Percentiles rank a stretch among this genome's conserved stretches.
phyloP scores from a whole-genome alignment of 2,113 vertebrate species.

The Meles meles region DNA sequence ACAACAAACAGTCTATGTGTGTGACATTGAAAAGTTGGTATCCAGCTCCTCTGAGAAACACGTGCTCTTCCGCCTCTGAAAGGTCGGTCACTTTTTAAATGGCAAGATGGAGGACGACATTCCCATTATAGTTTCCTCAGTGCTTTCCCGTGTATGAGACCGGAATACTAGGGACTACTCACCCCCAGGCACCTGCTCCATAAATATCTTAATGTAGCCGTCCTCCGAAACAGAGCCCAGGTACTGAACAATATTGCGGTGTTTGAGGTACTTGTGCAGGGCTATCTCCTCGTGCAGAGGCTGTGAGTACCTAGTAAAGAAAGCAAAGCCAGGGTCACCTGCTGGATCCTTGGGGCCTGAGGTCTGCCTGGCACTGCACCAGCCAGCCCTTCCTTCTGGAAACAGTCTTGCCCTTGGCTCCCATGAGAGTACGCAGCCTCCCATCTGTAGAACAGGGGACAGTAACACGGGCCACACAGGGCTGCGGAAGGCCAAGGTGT shows the following conservation, averaged over 20 bases:
- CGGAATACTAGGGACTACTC: slow-evolving; percentile 54
- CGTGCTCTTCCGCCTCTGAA: background rate
- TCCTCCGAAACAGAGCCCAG: slow-evolving; percentile 86
- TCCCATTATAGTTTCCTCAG: background rate
- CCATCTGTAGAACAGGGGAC: background rate
- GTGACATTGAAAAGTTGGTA: background rate
- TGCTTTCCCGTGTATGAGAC: background rate
- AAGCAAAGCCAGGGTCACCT: background rate
- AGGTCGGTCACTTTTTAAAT: background rate
- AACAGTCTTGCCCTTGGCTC: background rate
- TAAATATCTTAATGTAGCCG: slow-evolving; percentile 89
- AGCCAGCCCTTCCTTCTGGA: background rate
- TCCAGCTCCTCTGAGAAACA: background rate
- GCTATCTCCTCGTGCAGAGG: slow-evolving; percentile 87
- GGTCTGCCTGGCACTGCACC: background rate
- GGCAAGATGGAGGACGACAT: background rate
- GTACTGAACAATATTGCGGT: slow-evolving; percentile 87
- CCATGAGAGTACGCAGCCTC: background rate
- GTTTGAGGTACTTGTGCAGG: slow-evolving; percentile 87
- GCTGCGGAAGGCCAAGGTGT: background rate
- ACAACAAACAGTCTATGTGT: background rate
- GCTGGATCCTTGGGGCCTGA: background rate
- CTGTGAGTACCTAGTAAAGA: slow-evolving; percentile 81
- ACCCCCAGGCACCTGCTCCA: slow-evolving; percentile 90
- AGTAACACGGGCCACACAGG: background rate